A percentile compares a stretch with the other conserved stretches of the same genome.
Evolutionary conservation across 2,113 vertebrate genomes (phyloP).

Genomic region (Cottus gobio): DNA sequence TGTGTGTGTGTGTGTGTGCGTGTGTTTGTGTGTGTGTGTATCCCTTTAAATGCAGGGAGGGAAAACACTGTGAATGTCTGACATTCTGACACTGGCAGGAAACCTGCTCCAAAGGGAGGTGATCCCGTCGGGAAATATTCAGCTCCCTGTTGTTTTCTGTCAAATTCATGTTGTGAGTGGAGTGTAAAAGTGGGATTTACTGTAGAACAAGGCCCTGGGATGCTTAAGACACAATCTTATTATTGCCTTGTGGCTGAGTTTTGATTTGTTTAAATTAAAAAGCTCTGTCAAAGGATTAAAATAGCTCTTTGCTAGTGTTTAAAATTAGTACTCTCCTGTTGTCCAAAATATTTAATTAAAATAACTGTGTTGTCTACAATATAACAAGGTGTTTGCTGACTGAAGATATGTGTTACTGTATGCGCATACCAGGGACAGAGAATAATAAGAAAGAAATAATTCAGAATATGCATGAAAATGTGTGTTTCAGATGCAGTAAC

Average conservation of each 20-base stretch:
- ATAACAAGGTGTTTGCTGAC: not conserved
- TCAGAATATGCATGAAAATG: not conserved
- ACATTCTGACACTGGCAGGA: slow-evolving; percentile 60
- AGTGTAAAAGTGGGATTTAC: slow-evolving; percentile 4
- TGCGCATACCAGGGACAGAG: not conserved
- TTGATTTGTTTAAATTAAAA: not conserved
- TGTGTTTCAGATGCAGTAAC: not conserved
- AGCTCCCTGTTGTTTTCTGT: slow-evolving; percentile 32
- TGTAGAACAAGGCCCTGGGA: not conserved
- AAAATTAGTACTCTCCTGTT: not conserved
- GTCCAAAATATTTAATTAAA: not conserved
- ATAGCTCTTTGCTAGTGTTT: not conserved
- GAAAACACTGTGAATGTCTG: slow-evolving; percentile 45
- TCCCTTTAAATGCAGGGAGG: slow-evolving; percentile 23
- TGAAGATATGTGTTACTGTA: not conserved
- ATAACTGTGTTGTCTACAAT: not conserved
- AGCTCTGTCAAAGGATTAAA: not conserved
- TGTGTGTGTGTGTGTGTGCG: slow-evolving; percentile 11
- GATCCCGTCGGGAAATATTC: slow-evolving; percentile 26
- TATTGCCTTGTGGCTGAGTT: not conserved
- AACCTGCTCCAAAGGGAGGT: slow-evolving; percentile 43
- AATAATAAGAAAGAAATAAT: not conserved
- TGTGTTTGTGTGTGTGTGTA: not conserved
- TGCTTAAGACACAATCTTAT: not conserved
- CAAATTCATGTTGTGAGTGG: slow-evolving; percentile 28